phyloP scores from a whole-genome alignment of 2,888 invertebrate species.

The Caenorhabditis doughertyi region DNA sequence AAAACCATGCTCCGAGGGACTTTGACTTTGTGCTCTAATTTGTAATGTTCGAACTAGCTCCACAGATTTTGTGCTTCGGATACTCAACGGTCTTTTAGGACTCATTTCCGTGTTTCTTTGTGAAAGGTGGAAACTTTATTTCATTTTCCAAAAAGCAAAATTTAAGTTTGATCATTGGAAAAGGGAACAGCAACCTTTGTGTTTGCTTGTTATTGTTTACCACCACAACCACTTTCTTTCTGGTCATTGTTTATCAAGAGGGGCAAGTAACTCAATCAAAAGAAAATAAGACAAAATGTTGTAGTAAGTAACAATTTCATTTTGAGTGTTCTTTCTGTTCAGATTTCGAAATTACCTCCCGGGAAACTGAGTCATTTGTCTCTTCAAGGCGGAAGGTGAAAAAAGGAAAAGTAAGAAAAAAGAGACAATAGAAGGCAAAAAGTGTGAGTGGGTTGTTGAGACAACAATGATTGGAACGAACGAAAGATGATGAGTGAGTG shows the following conservation, averaged over 20 bases:
- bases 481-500: slow-evolving; percentile 18
- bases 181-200: slow-evolving; percentile 23
- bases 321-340: slow-evolving; percentile 10
- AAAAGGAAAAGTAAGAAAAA: background rate
- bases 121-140: background rate
- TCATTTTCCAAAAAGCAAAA: background rate
- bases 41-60: background rate
- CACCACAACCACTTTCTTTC: slow-evolving; percentile 15
- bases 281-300: slow-evolving; percentile 26
- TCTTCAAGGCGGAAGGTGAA: slow-evolving; percentile 15
- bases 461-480: slow-evolving; percentile 47
- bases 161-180: background rate
- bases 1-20: background rate
- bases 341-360: slow-evolving; percentile 17
- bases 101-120: slow-evolving; percentile 18
- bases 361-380: slow-evolving; percentile 23
- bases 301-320: slow-evolving; percentile 8
- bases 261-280: slow-evolving; percentile 1
- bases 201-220: slow-evolving; percentile 35
- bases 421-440: slow-evolving; percentile 6
- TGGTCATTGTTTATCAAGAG: slow-evolving; percentile 22
- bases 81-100: slow-evolving; percentile 5
- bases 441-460: slow-evolving; percentile 36
- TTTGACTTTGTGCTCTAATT: slow-evolving; percentile 15
- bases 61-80: slow-evolving; percentile 13